Base-by-base conservation (phyloP, 2,888 invertebrate species). In the Drosophila greeni region DNA sequence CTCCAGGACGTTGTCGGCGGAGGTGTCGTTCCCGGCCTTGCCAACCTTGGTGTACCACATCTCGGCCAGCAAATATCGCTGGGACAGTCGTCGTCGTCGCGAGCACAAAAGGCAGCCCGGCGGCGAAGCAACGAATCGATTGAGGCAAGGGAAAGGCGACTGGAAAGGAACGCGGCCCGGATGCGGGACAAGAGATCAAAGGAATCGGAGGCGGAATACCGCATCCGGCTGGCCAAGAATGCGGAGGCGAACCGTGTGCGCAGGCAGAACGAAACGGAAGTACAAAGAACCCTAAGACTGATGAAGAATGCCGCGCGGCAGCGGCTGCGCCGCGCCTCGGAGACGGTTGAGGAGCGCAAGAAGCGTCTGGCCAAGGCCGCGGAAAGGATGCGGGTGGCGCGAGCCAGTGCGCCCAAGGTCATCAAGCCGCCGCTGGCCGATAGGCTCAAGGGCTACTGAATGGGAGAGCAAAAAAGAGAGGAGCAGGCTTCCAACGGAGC, bases 271-370 rank as follows among this genome's bases (percentile, higher is more conserved):
- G 89, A 89, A 86, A 86, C 79, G 74, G 88, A 89, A 85, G 86
- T 88, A 82, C 88, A 89, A 86, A 87, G 89, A 86, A 87, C 88
- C 76, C 66, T 81, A 84, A 87, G 89, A 87, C 87, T 88, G 85
- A 88, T 89, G 87, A 88, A 88, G 81, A 88, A 89, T 73, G 89
- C 89, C 48, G 89, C 88, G 18, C 79, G 89, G 26, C 89, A 89
- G 73, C 81, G 89, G 40, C 74, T 88, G 77, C 82, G 89, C 55
- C 86, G 89, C 31, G 89, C 89, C 62, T 88, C 86, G 67, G 89
- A 89, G 75, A 86, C 88, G 29, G 71, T 84, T 9, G 89, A 89
- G 6, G 88, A 89, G 72, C 85, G 89, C 48, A 85, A 86, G 43
- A 86, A 85, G 69, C 85, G 89, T 23, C 73, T 89, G 71, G 86